A percentile compares a stretch with the other conserved stretches of the same genome.
These are phyloP conservation scores for Ferdinandea cuprea DNA, from an alignment of 2,888 invertebrate genomes.

Conservation along the genomic window DNA sequence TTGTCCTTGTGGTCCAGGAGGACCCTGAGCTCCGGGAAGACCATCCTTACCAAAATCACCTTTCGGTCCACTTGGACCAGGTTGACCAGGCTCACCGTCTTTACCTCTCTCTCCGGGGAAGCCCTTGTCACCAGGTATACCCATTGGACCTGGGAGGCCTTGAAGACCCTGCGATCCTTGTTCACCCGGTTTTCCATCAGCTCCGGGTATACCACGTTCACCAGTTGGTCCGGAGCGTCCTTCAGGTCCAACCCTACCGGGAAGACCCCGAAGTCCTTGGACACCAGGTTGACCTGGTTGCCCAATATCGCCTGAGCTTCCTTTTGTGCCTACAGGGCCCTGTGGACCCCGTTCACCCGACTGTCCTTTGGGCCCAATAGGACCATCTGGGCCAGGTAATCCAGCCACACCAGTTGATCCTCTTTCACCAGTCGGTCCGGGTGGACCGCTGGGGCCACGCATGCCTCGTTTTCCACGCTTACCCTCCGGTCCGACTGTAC, in stretches of 20 bases:
- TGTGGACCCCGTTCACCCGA: conserved; percentile 88
- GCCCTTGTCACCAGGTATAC: conserved; percentile 86
- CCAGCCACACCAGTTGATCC: conserved; percentile 84
- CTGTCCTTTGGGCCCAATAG: conserved; percentile 90
- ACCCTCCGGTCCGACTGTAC: conserved; percentile 88
- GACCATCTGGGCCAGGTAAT: conserved; percentile 90
- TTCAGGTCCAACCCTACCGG: conserved; percentile 88
- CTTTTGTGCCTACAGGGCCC: conserved; percentile 87
- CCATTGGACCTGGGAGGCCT: conserved; percentile 90
- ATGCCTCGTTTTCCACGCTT: conserved; percentile 92
- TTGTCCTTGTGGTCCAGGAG: conserved; percentile 88
- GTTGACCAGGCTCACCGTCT: conserved; percentile 88
- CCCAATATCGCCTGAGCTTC: conserved; percentile 85
- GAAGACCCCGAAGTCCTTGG: conserved; percentile 86
- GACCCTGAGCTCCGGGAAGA: conserved; percentile 88
- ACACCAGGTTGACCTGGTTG: conserved; percentile 85
- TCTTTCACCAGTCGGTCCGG: conserved; percentile 88
- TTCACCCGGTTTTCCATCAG: conserved; percentile 93
- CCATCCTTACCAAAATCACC: conserved; percentile 92
- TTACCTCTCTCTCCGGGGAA: conserved; percentile 91
- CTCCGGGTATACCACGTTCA: conserved; percentile 90
- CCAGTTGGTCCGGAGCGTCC: conserved; percentile 89
- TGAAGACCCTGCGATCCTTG: conserved; percentile 91
- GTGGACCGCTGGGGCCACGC: conserved; percentile 89
- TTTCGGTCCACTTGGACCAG: conserved; percentile 90